These are phyloP conservation scores for Pectinophora gossypiella DNA, from an alignment of 1,140 invertebrate species.

Conservation along the genomic window DNA sequence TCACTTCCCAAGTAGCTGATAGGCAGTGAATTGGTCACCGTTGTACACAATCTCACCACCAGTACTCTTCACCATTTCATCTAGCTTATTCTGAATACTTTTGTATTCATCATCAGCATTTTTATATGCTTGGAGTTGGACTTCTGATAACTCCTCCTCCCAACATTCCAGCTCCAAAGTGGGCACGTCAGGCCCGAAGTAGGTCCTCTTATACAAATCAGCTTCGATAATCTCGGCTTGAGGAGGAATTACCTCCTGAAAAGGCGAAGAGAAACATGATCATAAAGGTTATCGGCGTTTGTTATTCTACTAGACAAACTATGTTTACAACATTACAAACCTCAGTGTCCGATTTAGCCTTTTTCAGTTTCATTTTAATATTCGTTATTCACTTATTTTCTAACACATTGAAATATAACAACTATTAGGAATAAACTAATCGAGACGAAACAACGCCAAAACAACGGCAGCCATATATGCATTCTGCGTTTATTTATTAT, in stretches of 20 bases:
- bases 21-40: slow-evolving; percentile 77
- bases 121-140: slow-evolving; percentile 75
- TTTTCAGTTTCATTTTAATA: slow-evolving; percentile 3
- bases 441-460: not conserved
- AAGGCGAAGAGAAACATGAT: slow-evolving; percentile 1
- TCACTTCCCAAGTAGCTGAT: slow-evolving; percentile 76
- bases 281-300: not conserved
- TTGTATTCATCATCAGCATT: slow-evolving; percentile 78
- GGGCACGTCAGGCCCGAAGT: slow-evolving; percentile 70
- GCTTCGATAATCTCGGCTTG: slow-evolving; percentile 67
- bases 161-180: slow-evolving; percentile 81
- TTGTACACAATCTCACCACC: slow-evolving; percentile 78
- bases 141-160: slow-evolving; percentile 80
- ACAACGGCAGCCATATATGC: not conserved
- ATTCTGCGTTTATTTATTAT: not conserved
- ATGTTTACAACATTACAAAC: not conserved
- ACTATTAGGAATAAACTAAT: too few relatives aligned
- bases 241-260: slow-evolving; percentile 42
- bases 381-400: too few relatives aligned
- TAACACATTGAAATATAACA: too few relatives aligned
- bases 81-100: slow-evolving; percentile 76
- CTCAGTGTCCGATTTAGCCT: not conserved
- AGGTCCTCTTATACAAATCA: slow-evolving; percentile 62
- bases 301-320: not conserved
- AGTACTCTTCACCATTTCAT: slow-evolving; percentile 75